phyloP scores from a whole-genome alignment of 2,113 vertebrate genomes.

The Mus spicilegus region DNA sequence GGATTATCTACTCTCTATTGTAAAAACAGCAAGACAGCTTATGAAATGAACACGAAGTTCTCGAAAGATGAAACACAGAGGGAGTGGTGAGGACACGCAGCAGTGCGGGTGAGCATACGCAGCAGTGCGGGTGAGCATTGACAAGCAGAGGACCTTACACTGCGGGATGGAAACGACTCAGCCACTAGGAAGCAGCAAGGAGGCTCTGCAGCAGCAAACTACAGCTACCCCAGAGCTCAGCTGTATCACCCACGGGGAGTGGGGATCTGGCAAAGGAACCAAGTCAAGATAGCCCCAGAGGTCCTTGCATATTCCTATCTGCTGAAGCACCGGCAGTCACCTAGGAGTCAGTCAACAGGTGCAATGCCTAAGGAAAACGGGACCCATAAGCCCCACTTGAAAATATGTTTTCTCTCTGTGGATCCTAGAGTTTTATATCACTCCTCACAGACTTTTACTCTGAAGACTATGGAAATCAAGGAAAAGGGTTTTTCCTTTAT shows the following conservation, averaged over 20 bases:
- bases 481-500: background rate
- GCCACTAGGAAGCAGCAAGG: background rate
- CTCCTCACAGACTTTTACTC: slow-evolving; percentile 1
- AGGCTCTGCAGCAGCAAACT: background rate
- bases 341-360: background rate
- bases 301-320: too few species aligned
- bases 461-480: background rate
- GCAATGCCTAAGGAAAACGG: too few species aligned
- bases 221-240: background rate
- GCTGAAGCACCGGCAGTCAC: background rate
- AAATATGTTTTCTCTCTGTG: background rate
- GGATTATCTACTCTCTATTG: background rate
- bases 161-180: too few species aligned
- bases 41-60: too few species aligned
- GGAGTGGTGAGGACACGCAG: too few species aligned
- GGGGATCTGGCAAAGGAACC: background rate
- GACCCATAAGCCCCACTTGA: background rate
- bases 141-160: background rate
- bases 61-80: background rate
- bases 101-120: background rate
- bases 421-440: background rate
- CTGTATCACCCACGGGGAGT: too few species aligned
- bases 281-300: background rate
- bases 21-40: background rate
- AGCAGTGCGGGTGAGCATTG: background rate